These are phyloP conservation scores for Oryctolagus cuniculus DNA, from an alignment of 2,113 vertebrate species.

Conservation along the genomic window DNA sequence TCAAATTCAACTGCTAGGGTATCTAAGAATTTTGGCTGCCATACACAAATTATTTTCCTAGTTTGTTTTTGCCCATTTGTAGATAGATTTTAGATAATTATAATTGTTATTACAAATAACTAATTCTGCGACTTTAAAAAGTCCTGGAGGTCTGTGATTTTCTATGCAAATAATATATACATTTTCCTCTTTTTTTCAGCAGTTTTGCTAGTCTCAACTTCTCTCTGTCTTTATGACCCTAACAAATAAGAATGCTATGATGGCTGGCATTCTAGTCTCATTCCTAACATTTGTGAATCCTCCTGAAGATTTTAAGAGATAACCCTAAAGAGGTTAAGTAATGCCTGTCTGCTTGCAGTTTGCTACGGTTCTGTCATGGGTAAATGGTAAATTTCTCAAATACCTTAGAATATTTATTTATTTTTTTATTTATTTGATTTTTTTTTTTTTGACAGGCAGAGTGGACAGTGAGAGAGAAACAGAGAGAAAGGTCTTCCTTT, in stretches of 20 bases:
- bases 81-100: not conserved
- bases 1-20: not conserved
- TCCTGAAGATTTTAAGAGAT: not conserved
- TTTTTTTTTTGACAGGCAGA: too few relatives aligned
- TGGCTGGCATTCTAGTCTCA: not conserved
- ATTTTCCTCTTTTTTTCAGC: not conserved
- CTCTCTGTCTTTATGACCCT: not conserved
- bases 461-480: too few relatives aligned
- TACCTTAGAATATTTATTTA: not conserved
- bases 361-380: not conserved
- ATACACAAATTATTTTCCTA: not conserved
- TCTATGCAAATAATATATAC: not conserved
- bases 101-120: not conserved
- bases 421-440: too few relatives aligned
- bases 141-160: not conserved
- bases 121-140: not conserved
- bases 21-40: not conserved
- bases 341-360: not conserved
- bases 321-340: not conserved
- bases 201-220: not conserved
- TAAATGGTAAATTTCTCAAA: constrained; percentile 14
- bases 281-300: not conserved
- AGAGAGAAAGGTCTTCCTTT: too few relatives aligned
- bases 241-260: not conserved
- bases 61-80: constrained; percentile 17